Percentiles rank a stretch among this genome's conserved stretches.
Evolutionary conservation across 2,888 invertebrate species (phyloP).

Genomic region (Amiota communis): DNA sequence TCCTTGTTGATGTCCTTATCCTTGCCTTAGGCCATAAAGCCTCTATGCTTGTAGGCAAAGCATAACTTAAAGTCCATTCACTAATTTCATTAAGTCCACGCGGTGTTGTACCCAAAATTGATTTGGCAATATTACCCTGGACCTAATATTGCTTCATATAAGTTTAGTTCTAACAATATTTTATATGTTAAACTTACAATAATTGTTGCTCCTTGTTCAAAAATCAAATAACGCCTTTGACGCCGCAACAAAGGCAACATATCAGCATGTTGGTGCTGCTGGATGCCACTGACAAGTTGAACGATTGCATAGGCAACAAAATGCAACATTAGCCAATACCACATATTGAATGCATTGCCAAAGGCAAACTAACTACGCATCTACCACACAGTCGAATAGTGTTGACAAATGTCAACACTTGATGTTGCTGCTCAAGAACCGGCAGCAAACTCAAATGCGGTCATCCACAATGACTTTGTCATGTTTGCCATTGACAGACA

Average conservation of each 20-base stretch:
- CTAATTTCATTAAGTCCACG: conserved; percentile 57
- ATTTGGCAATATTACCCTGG: conserved; percentile 59
- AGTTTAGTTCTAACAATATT: background rate
- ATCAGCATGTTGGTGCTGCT: conserved; percentile 24
- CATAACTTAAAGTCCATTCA: conserved; percentile 63
- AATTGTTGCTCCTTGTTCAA: conserved; percentile 61
- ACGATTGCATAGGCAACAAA: conserved; percentile 14
- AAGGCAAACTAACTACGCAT: background rate
- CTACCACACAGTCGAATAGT: too few species aligned
- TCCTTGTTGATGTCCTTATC: conserved; percentile 28
- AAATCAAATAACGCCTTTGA: conserved; percentile 65
- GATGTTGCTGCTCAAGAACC: background rate
- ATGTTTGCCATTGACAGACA: conserved; percentile 1
- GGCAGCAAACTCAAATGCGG: conserved; percentile 6
- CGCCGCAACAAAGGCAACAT: conserved; percentile 51
- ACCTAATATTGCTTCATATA: conserved; percentile 40
- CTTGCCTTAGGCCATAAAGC: conserved; percentile 44
- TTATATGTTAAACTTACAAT: conserved; percentile 52
- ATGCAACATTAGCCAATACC: background rate
- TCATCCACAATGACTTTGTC: conserved; percentile 23
- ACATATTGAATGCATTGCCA: conserved; percentile 7
- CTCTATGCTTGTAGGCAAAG: conserved; percentile 56
- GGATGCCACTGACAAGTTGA: conserved; percentile 6
- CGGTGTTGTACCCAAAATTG: conserved; percentile 58
- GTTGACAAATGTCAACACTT: too few species aligned